A percentile compares a stretch with the other conserved stretches of the same genome.
These are phyloP conservation scores for Sandelia bainsii DNA, from an alignment of 2,797 vertebrate genomes.

Conservation along the genomic window DNA sequence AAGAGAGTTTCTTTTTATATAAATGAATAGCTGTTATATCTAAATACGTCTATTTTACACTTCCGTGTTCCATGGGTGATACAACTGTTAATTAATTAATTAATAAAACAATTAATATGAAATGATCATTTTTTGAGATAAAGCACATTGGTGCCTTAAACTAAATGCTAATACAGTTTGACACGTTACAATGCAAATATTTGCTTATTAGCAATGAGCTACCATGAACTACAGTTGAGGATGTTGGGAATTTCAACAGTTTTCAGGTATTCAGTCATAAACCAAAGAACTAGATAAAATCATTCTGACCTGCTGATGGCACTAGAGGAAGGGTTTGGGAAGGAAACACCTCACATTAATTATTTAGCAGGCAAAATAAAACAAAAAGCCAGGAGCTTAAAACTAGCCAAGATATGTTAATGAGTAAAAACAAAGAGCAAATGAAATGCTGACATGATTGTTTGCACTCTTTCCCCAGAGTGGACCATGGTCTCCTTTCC, in stretches of 20 bases:
- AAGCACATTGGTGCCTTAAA: neutral
- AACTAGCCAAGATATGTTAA: constrained; percentile 54
- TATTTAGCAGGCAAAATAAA: constrained; percentile 54
- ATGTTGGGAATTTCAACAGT: too few species aligned
- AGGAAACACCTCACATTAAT: constrained; percentile 47
- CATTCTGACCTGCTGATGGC: too few species aligned
- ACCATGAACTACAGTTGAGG: neutral
- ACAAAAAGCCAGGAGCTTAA: constrained; percentile 53
- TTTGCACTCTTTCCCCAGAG: constrained; percentile 40
- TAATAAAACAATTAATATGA: neutral
- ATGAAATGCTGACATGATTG: constrained; percentile 62
- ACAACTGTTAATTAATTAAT: neutral
- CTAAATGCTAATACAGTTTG: too few species aligned
- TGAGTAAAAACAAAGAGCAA: constrained; percentile 62
- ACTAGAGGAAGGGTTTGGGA: constrained; percentile 34
- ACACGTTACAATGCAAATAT: too few species aligned
- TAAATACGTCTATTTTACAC: constrained; percentile 4
- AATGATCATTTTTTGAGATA: neutral
- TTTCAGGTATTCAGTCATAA: too few species aligned
- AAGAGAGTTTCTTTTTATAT: constrained; percentile 2
- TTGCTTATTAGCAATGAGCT: too few species aligned
- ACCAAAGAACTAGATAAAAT: too few species aligned
- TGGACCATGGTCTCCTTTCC: constrained; percentile 38
- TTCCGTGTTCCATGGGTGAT: neutral
- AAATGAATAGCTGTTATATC: neutral